Base-by-base conservation (phyloP, 2,888 invertebrate genomes). In the Chironomus tentans region DNA sequence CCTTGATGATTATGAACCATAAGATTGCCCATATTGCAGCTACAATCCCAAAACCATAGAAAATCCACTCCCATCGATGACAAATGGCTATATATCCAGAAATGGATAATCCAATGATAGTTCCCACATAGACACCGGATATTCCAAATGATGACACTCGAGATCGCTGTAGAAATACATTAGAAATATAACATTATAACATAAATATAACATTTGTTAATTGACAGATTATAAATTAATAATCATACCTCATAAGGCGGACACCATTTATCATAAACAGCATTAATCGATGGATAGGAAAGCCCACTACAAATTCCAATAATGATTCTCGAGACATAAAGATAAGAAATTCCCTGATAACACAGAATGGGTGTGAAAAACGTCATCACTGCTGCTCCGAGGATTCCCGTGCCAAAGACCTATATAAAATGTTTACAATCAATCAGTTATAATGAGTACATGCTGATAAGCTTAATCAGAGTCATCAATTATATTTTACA, bases 81-180 rank as follows among this genome's bases (percentile, higher is more conserved):
- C 88, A 85, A 15, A 89, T 86, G 0, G 93, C 91, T 73, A 95
- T 85, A 46, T 91, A 81, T 0, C 93, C 93, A 77, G 91, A 91
- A 0, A 91, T 82, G 0, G 92, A 92, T 90, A 94, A 91, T 0
- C 94, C 89, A 7, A 94, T 87, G 0, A 94, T 93, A 0, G 94
- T 94, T 21, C 94, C 94, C 0, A 91, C 90, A 83, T 93, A 93
- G 81, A 92, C 92, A 46, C 94, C 94, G 68, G 93, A 92, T 84
- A 93, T 94, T 0, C 93, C 92, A 78, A 94, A 87, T 0, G 93
- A 18, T 24, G 72, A 61, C 7, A 15, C n/a, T 15, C n/a, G 1
- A 2, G 56, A 56, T 56, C 18, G 15, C n/a, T 15, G 3, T 84
- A 93, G 94, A 0, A n/a, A n/a, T n/a, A n/a, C n/a, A n/a, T n/a